phyloP scores from a whole-genome alignment of 2,888 invertebrate genomes.

The Sminthurinus aureus region DNA sequence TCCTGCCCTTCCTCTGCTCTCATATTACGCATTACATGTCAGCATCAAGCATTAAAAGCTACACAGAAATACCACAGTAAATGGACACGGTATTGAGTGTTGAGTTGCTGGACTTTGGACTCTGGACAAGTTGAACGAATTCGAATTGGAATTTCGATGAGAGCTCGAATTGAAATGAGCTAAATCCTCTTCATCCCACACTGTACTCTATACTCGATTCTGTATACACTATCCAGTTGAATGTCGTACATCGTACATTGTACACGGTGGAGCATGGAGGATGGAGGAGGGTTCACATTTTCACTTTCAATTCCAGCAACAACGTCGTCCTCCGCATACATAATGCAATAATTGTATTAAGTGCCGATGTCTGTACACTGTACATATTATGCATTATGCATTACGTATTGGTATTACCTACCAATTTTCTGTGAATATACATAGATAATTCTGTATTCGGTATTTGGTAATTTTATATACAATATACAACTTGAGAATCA shows the following conservation, averaged over 20 bases:
- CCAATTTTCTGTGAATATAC: neutral
- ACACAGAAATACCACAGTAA: neutral
- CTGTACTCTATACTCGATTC: neutral
- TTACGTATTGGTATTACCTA: neutral
- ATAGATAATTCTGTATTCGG: neutral
- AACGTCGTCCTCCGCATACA: slow-evolving; percentile 12
- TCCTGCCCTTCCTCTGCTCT: too few species aligned
- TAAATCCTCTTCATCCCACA: slow-evolving; percentile 6
- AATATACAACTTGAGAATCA: neutral
- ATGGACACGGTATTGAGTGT: neutral
- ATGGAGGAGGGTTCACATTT: slow-evolving; percentile 6
- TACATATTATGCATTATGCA: too few species aligned
- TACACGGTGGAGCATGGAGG: neutral
- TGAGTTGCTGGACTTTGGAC: neutral
- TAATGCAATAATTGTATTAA: slow-evolving; percentile 21
- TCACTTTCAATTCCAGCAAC: neutral
- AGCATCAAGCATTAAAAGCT: neutral
- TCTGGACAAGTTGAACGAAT: neutral
- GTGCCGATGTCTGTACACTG: neutral
- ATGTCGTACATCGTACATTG: too few species aligned
- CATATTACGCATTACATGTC: neutral
- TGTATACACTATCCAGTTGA: neutral
- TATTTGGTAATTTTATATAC: neutral
- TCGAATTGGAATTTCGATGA: neutral
- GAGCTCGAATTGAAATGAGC: slow-evolving; percentile 7